Base-by-base conservation (phyloP, 2,888 invertebrate species). In the Schizotus pectinicornis region DNA sequence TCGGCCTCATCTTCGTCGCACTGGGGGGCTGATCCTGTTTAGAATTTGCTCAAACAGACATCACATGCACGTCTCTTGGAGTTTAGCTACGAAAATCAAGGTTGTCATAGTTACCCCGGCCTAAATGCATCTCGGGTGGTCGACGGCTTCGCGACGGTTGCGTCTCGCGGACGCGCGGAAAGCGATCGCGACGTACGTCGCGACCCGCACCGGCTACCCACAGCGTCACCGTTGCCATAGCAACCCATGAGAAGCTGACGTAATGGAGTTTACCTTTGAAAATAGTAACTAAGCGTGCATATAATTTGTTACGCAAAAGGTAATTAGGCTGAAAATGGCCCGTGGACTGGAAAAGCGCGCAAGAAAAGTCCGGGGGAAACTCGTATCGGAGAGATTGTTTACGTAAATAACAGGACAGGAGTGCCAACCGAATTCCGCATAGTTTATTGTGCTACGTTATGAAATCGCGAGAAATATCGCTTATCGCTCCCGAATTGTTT, bases 181-280 rank as follows among this genome's bases (percentile, higher is more conserved):
- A 37, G 22, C 30, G 59, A 61, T 54, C 36, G 61, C 42, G 69
- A 70, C 74, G 73, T 74, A 68, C 42, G 71, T 73, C 71, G 57
- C 34, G 46, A 56, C 60, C 67, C 49, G 45, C 13, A 60, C 56
- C 64, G 56, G 52, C 51, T 52, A 62, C 47, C 52, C 57, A 65
- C 58, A 72, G 77, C 77, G 77, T 77, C 78, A 78, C 67, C 70
- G 78, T 78, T 74, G 67, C 74, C 67, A 77, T 77, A 67, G 68
- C 70, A 71, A 78, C 78, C 60, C 60, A 61, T 63, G 65, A 70
- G 48, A 65, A 62, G 67, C 72, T 77, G 77, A 76, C 77, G 74
- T 69, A 72, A 74, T 67, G 56, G 62, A 58, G 60, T 57, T 58
- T 60, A 61, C 64, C 64, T 64, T 65, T 68, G 61, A 66, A 69